Base-by-base conservation (phyloP, 2,797 vertebrate species). In the Pyrocephalus nanus region DNA sequence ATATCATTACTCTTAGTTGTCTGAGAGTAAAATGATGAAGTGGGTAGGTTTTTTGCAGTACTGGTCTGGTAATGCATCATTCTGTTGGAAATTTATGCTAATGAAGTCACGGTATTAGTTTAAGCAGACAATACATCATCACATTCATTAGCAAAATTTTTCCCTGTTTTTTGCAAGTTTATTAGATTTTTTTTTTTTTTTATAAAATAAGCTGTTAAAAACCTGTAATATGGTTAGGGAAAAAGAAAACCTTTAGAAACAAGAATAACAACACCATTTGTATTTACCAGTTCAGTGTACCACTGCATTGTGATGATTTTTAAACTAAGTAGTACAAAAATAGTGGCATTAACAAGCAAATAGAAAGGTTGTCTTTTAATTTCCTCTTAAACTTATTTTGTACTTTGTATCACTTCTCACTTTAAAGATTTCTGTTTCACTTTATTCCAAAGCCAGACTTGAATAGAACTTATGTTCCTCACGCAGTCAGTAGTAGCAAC, bases 21-120 rank as follows among this genome's bases (percentile, higher is more conserved):
- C 81, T 85, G 89, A 93, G 93, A 92, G 62, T 15, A 85, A 95
- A 91, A 96, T 13, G 77, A 87, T 93, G 78, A 96, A 95, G 55
- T 57, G 88, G 43, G 22, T 27, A 20, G 16, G 0, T 13, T 90
- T 90, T 95, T 92, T n/a, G 11, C 85, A 92, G 66, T 54, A 90
- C 64, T 80, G n/a, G 88, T 86, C 77, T 95, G 42, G 9, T 93
- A 96, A 92, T 80, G 72, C 83, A 93, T 18, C 58, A 89, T 93
- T 97, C 86, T 93, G 47, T 92, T 97, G 85, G 83, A 93, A 97
- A 96, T 70, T 74, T 62, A 53, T 78, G 78, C 47, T 86, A 91
- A 88, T 92, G 58, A 97, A 93, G 80, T 84, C 36, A 83, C 70
- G 88, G 72, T 88, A 90, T 94, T 95, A 73, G 21, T 91, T 87